phyloP scores from a whole-genome alignment of 2,888 invertebrate genomes.

The Hirtodrosophila trivittata region DNA sequence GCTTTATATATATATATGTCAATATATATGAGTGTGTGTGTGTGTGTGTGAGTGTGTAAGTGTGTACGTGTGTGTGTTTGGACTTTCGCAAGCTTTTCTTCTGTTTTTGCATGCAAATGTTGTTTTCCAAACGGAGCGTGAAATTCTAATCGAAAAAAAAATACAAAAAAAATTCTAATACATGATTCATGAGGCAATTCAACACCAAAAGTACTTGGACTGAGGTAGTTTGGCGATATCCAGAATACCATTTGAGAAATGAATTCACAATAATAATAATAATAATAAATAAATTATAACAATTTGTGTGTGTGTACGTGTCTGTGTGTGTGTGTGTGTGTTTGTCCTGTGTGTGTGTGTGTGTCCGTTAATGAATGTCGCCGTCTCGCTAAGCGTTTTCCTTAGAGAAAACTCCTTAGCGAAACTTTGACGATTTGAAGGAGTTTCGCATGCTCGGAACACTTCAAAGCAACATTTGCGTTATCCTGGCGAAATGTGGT shows the following conservation, averaged over 20 bases:
- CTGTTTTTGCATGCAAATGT: conserved; percentile 36
- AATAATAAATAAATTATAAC: conserved; percentile 75
- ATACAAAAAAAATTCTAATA: conserved; percentile 51
- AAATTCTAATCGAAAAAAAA: conserved; percentile 28
- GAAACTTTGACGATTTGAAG: conserved; percentile 32
- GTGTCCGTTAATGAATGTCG: conserved; percentile 26
- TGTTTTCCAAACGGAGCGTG: conserved; percentile 44
- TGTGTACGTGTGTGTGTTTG: conserved; percentile 13
- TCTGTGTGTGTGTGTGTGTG: no score
- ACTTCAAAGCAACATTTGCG: conserved; percentile 73
- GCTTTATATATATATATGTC: conserved; percentile 39
- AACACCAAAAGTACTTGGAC: conserved; percentile 78
- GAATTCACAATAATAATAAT: conserved; percentile 60
- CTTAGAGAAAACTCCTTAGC: conserved; percentile 11
- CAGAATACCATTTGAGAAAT: conserved; percentile 67
- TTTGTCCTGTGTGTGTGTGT: conserved; percentile 21
- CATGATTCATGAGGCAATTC: conserved; percentile 73
- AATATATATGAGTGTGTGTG: conserved; percentile 11
- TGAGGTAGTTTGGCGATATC: conserved; percentile 79
- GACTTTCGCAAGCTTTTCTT: background rate
- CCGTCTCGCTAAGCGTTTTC: conserved; percentile 38
- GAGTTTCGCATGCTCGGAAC: conserved; percentile 67
- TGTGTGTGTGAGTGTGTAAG: conserved; percentile 13
- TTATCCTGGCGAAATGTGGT: conserved; percentile 71
- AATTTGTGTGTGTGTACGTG: conserved; percentile 45